Evolutionary conservation across 2,113 vertebrate species (phyloP).

Genomic region (Neotoma lepida): DNA sequence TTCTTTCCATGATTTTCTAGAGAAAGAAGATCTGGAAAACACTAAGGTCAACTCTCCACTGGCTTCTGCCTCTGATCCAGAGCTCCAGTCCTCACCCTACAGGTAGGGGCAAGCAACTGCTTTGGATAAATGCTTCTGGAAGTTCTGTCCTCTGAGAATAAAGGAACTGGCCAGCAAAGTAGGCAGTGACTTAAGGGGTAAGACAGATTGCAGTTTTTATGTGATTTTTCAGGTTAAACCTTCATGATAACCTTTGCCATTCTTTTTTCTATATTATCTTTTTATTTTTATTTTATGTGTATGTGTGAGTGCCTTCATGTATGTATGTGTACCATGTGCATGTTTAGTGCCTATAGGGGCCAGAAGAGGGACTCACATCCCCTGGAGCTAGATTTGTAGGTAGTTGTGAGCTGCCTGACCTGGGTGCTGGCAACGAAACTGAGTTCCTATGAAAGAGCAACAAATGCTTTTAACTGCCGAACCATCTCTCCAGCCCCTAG

Average conservation of each 20-base stretch:
- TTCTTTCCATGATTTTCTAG: constrained; percentile 74
- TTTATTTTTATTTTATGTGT: not conserved
- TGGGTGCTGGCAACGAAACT: not conserved
- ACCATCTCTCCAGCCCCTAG: not conserved
- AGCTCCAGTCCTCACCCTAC: constrained; percentile 62
- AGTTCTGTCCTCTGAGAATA: constrained; percentile 17
- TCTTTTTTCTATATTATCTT: not conserved
- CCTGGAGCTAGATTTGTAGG: not conserved
- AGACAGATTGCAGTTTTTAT: not conserved
- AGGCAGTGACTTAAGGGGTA: not conserved
- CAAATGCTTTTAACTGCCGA: not conserved
- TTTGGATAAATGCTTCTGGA: constrained; percentile 4
- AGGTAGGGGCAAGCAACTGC: constrained; percentile 79
- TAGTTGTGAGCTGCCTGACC: not conserved
- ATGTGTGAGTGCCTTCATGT: not conserved
- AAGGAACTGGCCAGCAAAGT: not conserved
- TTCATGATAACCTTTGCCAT: not conserved
- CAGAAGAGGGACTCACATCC: not conserved
- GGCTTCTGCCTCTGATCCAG: constrained; percentile 63
- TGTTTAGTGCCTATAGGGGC: not conserved
- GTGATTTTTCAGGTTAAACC: constrained; percentile 25
- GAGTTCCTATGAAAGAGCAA: not conserved
- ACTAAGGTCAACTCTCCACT: constrained; percentile 1
- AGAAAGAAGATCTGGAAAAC: constrained; percentile 82
- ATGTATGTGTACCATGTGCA: not conserved